Base-by-base conservation (phyloP, 2,888 invertebrate genomes). In the Agapostemon virescens region DNA sequence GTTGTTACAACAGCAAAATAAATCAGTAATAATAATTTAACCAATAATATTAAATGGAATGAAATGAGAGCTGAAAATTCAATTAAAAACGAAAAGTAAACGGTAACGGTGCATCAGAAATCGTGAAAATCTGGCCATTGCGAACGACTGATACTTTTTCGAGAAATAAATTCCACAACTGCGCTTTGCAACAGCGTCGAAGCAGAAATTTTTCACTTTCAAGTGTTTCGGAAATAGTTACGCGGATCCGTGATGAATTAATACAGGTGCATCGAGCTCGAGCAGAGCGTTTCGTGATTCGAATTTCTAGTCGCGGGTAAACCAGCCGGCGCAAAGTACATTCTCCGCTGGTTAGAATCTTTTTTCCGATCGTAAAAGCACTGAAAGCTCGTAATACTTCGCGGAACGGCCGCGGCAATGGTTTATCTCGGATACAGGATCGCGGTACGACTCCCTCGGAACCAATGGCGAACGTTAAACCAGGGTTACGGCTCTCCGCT, bases 401-500 rank as follows among this genome's bases (percentile, higher is more conserved):
- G 61, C 23, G 61, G 42, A 61, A 30, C 70, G 61, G 20, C 13
- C 61, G 40, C 38, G 11, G 40, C 26, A n/a, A 63, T 15, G 77
- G 63, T 64, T 40, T 78, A 58, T 69, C 79, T 38, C 9, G 23
- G 40, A 42, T 55, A 55, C 38, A 30, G 38, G 72, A 69, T 69
- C 72, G 64, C 9, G 33, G 26, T 49, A 69, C 55, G 61, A 71
- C 45, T 72, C 71, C 79, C 79, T 23, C 45, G 79, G 49, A 81
- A 40, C 69, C 79, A 74, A 74, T 79, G 61, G 79, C 67, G 33
- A 70, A 36, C 69, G 69, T 70, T 79, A 79, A 79, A 73, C 79
- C 42, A 67, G 26, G 61, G 61, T 61, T 38, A 23, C 26, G n/a
- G 9, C 33, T 20, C 33, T 61, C 33, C 7, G 30, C 33, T 33